A percentile compares a stretch with the other conserved stretches of the same genome.
Evolutionary conservation across 2,113 vertebrate genomes (phyloP).

Genomic region (Erythrocebus patas): DNA sequence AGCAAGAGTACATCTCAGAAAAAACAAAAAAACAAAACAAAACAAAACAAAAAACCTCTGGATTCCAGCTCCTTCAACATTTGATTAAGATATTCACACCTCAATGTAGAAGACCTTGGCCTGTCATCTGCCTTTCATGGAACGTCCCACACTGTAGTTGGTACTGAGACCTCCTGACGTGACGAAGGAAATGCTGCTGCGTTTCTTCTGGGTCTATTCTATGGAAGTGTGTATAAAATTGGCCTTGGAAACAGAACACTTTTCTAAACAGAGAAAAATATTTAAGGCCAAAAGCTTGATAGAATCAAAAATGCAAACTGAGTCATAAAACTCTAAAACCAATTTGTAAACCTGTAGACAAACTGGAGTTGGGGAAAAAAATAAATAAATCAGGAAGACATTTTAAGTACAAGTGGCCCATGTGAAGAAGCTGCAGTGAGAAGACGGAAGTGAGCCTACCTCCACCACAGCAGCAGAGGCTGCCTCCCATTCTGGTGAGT

Average conservation of each 20-base stretch:
- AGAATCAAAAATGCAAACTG: background rate
- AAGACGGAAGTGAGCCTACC: background rate
- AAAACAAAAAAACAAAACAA: too few relatives aligned
- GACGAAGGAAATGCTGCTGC: background rate
- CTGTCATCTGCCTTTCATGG: background rate
- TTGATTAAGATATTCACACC: background rate
- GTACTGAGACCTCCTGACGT: background rate
- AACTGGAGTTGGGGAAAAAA: background rate
- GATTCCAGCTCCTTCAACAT: background rate
- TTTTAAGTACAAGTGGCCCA: fast-evolving
- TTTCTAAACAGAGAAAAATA: background rate
- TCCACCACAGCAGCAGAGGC: background rate
- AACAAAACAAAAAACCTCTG: background rate
- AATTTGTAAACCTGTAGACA: background rate
- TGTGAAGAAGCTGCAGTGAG: background rate
- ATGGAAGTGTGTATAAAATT: background rate
- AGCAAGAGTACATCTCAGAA: too few relatives aligned
- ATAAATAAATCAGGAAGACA: background rate
- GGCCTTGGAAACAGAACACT: background rate
- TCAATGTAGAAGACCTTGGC: background rate
- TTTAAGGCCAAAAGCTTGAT: background rate
- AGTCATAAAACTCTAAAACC: background rate
- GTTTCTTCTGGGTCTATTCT: background rate
- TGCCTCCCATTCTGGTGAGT: too few relatives aligned
- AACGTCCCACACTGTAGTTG: background rate